phyloP scores from a whole-genome alignment of 2,888 invertebrate species.

The Melieria crassipennis region DNA sequence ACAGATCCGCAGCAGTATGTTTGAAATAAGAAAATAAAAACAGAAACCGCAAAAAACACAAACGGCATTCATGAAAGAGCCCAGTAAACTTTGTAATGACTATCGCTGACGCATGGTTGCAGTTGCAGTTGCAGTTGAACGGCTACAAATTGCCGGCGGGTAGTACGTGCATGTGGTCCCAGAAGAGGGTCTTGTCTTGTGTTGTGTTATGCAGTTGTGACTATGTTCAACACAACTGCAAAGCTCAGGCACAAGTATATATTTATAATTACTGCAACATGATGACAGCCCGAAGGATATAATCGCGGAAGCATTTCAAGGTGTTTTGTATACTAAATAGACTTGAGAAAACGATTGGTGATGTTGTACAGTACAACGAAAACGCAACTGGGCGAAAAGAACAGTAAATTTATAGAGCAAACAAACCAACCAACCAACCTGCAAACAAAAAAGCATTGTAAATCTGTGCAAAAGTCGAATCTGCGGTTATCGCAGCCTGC shows the following conservation, averaged over 20 bases:
- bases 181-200: too few relatives aligned
- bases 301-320: neutral
- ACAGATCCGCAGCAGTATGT: neutral
- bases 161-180: too few relatives aligned
- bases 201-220: too few relatives aligned
- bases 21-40: neutral
- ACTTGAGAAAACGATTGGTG: constrained; percentile 25
- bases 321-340: constrained; percentile 19
- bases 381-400: neutral
- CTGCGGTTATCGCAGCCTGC: too few relatives aligned
- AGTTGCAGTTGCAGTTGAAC: too few relatives aligned
- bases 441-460: neutral
- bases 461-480: neutral
- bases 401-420: neutral
- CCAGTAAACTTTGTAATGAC: neutral
- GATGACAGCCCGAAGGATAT: too few relatives aligned
- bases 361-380: constrained; percentile 43
- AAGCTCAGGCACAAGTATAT: too few relatives aligned
- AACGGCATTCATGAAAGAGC: neutral
- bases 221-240: too few relatives aligned
- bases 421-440: neutral
- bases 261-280: too few relatives aligned
- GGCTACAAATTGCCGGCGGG: too few relatives aligned
- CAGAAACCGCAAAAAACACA: neutral
- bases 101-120: neutral